Conservation (phyloP, 1,140 invertebrate species). For the Ceratosolen solmsi region DNA sequence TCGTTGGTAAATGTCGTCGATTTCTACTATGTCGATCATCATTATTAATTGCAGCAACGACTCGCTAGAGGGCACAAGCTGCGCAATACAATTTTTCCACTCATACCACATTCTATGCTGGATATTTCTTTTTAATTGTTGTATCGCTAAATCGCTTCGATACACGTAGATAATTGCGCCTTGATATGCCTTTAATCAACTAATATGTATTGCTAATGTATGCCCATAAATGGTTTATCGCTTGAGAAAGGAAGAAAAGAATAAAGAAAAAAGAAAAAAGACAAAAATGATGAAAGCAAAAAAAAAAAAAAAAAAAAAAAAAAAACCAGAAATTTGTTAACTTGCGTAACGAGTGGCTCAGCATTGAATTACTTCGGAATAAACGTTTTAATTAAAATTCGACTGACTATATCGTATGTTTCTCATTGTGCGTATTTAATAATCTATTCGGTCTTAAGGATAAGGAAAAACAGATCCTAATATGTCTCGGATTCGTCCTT, state of each 20-base stretch:
- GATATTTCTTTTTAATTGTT: background rate
- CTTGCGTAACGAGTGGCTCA: background rate
- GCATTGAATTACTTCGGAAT: background rate
- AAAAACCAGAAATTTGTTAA: slow-evolving; percentile 11
- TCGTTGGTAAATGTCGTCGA: background rate
- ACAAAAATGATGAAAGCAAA: too few species aligned
- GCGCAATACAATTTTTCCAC: background rate
- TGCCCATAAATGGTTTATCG: background rate
- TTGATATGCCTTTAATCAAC: background rate
- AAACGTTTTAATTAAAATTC: background rate
- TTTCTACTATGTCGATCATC: slow-evolving; percentile 14
- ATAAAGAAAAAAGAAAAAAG: too few species aligned
- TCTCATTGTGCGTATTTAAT: too few species aligned
- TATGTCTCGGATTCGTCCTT: too few species aligned
- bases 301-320: too few species aligned
- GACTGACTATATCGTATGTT: too few species aligned
- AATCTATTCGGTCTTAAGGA: too few species aligned
- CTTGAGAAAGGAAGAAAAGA: too few species aligned
- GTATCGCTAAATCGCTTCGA: background rate
- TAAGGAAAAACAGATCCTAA: too few species aligned
- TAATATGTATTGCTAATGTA: background rate
- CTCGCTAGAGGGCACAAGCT: slow-evolving; percentile 8
- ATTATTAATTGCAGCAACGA: background rate
- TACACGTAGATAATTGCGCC: background rate
- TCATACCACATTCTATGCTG: background rate